Base-by-base conservation (phyloP, 2,797 vertebrate species). In the Pseudochaenichthys georgianus region DNA sequence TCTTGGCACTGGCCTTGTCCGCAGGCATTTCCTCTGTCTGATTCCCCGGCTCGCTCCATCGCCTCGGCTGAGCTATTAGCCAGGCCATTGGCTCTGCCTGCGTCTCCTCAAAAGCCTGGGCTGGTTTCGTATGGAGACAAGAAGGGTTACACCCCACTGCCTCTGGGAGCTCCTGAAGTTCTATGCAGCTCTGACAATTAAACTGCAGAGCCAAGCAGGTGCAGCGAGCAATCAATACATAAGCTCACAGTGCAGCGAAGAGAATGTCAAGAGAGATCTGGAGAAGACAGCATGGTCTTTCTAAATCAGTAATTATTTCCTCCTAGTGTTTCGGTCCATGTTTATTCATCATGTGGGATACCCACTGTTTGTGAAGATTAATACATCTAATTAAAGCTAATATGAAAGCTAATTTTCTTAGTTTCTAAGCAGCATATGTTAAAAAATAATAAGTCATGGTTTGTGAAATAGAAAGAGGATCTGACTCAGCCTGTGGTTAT, bases 101-200 rank as follows among this genome's bases (percentile, higher is more conserved):
- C 51, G 9, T 84, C 65, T 85, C n/a, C 75, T 84, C 80, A 74
- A 79, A 89, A 78, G 79, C 66, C 60, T 41, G 47, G 75, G 43
- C 76, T 74, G 84, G 69, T 86, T 80, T 75, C n/a, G 17, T 53
- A 80, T 50, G 31, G 70, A 81, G 78, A 87, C 84, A 73, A 78
- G 84, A 85, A 70, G 64, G 63, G 81, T 85, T 87, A 78, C 84
- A 89, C 73, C 73, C 84, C 34, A 54, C 86, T 90, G 84, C 87
- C 65, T 84, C 87, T 52, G 71, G 50, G 71, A 85, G 75, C 68
- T 28, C 64, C 43, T 59, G 17, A 83, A 84, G 31, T 78, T 77
- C 81, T 77, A 70, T 68, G 66, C 71, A 79, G 80, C 77, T 42
- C 70, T 78, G 87, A 83, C 87, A 82, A 68, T 78, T 83, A 68